Conservation (phyloP, 2,888 invertebrate genomes). For the Torymus aiolomorphi region DNA sequence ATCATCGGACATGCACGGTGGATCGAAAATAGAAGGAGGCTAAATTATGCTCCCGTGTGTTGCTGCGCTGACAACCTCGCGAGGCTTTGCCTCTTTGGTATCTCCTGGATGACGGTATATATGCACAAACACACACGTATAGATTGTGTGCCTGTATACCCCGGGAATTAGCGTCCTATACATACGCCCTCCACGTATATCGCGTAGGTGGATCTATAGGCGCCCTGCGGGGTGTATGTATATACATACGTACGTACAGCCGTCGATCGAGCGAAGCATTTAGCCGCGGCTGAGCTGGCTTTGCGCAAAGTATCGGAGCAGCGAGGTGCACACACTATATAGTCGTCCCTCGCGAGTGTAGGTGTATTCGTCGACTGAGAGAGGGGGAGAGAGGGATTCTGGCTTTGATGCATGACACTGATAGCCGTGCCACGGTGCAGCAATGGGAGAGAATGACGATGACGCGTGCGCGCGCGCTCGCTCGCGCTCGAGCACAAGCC, state of each 20-base stretch:
- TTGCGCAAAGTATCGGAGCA: constrained; percentile 8
- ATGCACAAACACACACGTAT: neutral
- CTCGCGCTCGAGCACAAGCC: neutral
- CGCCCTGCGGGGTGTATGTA: neutral
- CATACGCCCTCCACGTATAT: constrained; percentile 2
- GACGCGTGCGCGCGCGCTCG: constrained; percentile 20
- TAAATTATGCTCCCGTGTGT: constrained; percentile 19
- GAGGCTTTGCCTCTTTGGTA: neutral
- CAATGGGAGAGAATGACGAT: neutral
- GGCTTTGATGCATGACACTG: constrained; percentile 27
- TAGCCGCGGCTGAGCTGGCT: neutral
- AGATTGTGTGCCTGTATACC: neutral
- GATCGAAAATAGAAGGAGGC: constrained; percentile 42
- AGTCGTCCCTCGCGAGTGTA: too few species aligned
- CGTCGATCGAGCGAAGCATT: constrained; percentile 6
- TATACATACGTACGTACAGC: neutral
- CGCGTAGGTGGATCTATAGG: constrained; percentile 1
- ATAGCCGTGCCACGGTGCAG: neutral
- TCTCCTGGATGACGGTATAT: neutral
- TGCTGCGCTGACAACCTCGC: neutral
- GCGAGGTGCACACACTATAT: neutral
- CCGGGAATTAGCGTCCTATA: constrained; percentile 3
- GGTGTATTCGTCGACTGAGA: too few species aligned
- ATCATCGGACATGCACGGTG: constrained; percentile 17
- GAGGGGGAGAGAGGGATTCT: neutral